Percentiles rank a stretch among this genome's conserved stretches.
Conservation (phyloP, 2,888 invertebrate species). For the Phengaris alcon region DNA sequence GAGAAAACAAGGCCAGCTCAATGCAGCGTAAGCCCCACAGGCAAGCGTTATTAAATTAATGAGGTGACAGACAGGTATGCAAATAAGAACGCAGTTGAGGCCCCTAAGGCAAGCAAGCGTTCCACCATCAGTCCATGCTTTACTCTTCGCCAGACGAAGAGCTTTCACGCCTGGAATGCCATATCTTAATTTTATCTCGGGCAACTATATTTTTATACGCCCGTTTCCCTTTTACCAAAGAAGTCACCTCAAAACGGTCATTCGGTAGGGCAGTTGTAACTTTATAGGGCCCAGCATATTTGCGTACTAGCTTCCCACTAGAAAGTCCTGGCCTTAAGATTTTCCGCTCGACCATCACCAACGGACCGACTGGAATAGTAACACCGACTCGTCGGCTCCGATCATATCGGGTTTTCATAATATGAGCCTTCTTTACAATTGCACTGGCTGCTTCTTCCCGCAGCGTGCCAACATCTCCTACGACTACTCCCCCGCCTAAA, state of each 20-base stretch:
- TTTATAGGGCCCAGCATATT: background rate
- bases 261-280: background rate
- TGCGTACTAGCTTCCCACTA: background rate
- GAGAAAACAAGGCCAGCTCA: too few relatives aligned
- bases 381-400: background rate
- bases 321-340: background rate
- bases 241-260: background rate
- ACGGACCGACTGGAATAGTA: background rate
- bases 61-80: too few relatives aligned
- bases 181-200: background rate
- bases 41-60: too few relatives aligned
- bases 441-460: background rate
- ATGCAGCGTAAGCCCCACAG: too few relatives aligned
- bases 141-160: too few relatives aligned
- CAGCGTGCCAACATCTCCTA: background rate
- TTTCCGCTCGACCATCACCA: background rate
- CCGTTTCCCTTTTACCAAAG: background rate
- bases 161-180: background rate
- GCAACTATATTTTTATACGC: background rate
- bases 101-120: too few relatives aligned
- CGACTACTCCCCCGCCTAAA: background rate
- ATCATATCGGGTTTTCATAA: background rate
- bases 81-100: too few relatives aligned
- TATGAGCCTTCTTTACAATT: background rate
- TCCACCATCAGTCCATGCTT: too few relatives aligned